These are phyloP conservation scores for Latrodectus elegans DNA, from an alignment of 2,888 invertebrate genomes.

Conservation along the genomic window DNA sequence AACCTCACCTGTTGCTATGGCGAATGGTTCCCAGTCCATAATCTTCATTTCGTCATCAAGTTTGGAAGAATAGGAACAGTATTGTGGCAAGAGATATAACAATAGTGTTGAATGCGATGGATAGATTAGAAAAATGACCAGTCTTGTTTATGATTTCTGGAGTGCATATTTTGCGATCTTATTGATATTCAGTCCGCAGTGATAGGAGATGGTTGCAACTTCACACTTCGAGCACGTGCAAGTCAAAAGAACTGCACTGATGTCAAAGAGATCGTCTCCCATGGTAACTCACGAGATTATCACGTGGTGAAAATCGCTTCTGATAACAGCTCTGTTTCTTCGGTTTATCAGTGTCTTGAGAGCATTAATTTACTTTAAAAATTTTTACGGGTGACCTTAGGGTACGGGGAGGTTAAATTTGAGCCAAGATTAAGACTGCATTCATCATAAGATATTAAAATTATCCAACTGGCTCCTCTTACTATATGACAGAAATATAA, in stretches of 20 bases:
- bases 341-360: conserved; percentile 51
- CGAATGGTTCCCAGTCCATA: conserved; percentile 56
- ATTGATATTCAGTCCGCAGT: conserved; percentile 15
- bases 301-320: conserved; percentile 48
- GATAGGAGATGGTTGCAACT: conserved; percentile 8
- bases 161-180: conserved; percentile 15
- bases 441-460: no score
- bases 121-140: neutral
- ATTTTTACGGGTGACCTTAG: conserved; percentile 26
- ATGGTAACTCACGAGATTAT: conserved; percentile 45
- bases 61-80: neutral
- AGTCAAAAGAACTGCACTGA: conserved; percentile 43
- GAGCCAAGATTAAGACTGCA: neutral
- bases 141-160: conserved; percentile 14
- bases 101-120: no score
- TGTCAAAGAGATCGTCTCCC: conserved; percentile 30
- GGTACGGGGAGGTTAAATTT: conserved; percentile 27
- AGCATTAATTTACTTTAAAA: conserved; percentile 59
- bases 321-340: conserved; percentile 56
- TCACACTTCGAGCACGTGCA: conserved; percentile 54
- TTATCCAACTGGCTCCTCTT: no score
- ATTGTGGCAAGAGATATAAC: no score
- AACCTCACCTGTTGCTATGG: conserved; percentile 42
- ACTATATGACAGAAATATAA: no score
- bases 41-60: conserved; percentile 48